Conservation (phyloP, 2,797 vertebrate genomes). For the Echeneis naucrates region DNA sequence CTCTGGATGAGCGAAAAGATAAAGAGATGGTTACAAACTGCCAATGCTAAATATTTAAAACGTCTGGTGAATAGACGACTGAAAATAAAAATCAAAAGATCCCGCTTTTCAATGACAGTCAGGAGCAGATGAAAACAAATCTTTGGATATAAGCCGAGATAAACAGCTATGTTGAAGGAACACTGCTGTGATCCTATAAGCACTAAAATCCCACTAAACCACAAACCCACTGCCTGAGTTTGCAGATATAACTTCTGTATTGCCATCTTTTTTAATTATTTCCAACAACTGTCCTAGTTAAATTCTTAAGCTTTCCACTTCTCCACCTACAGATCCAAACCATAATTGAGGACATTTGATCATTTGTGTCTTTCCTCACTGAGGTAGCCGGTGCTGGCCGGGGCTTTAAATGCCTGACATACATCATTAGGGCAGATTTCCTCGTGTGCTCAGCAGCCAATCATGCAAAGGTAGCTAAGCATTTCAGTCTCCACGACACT, state of each 20-base stretch:
- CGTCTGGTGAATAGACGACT: background rate
- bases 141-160: slow-evolving; percentile 3
- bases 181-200: slow-evolving; percentile 18
- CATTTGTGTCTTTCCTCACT: slow-evolving; percentile 47
- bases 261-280: slow-evolving; percentile 20
- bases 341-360: slow-evolving; percentile 40
- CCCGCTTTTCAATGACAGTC: slow-evolving; percentile 5
- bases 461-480: slow-evolving; percentile 80
- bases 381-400: slow-evolving; percentile 53
- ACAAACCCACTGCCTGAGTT: slow-evolving; percentile 8
- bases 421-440: slow-evolving; percentile 75
- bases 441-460: slow-evolving; percentile 72
- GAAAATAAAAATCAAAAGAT: background rate
- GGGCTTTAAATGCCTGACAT: slow-evolving; percentile 62
- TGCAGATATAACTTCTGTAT: slow-evolving; percentile 15
- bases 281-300: slow-evolving; percentile 2
- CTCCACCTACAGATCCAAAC: slow-evolving; percentile 20
- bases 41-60: slow-evolving; percentile 13
- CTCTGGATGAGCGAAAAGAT: slow-evolving; percentile 31
- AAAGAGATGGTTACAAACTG: slow-evolving; percentile 22
- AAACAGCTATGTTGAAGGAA: slow-evolving; percentile 17
- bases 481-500: slow-evolving; percentile 70
- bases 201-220: slow-evolving; percentile 5
- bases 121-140: slow-evolving; percentile 17
- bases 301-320: slow-evolving; percentile 21